A percentile compares a stretch with the other conserved stretches of the same genome.
Conservation (phyloP, 2,797 vertebrate species). For the Siniperca undulata region DNA sequence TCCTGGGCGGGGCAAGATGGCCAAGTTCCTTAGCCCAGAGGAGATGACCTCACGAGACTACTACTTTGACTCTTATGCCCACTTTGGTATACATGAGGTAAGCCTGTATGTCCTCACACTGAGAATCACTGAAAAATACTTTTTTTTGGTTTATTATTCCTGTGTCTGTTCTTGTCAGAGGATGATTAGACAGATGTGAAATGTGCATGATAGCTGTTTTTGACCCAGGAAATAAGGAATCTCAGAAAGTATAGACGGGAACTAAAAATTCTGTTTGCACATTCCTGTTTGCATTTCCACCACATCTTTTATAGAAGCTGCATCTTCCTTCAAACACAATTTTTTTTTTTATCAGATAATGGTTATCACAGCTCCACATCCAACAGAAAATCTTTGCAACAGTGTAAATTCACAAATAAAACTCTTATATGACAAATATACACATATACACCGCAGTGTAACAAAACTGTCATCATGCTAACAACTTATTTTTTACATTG, state of each 20-base stretch:
- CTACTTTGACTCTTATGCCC: conserved; percentile 99
- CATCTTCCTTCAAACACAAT: not conserved
- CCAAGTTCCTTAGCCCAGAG: conserved; percentile 94
- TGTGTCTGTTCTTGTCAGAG: not conserved
- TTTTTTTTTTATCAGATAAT: not conserved
- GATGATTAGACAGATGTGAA: not conserved
- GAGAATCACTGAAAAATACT: not conserved
- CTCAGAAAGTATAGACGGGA: not conserved
- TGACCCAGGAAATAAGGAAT: not conserved
- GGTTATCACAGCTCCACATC: not conserved
- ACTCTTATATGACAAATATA: not conserved
- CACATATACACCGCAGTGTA: not conserved
- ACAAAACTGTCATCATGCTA: not conserved
- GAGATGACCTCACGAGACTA: conserved; percentile 99
- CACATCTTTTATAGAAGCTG: not conserved
- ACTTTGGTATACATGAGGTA: conserved; percentile 99
- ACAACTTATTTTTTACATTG: not conserved
- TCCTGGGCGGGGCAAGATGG: conserved; percentile 93
- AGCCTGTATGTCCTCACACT: not conserved
- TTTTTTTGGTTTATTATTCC: not conserved
- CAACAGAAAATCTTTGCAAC: not conserved
- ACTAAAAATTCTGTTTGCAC: not conserved
- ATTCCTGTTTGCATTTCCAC: not conserved
- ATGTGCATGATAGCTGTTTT: not conserved
- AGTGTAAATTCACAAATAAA: not conserved